These are phyloP conservation scores for Drosophila neonasuta DNA, from an alignment of 2,888 invertebrate genomes.

Conservation along the genomic window DNA sequence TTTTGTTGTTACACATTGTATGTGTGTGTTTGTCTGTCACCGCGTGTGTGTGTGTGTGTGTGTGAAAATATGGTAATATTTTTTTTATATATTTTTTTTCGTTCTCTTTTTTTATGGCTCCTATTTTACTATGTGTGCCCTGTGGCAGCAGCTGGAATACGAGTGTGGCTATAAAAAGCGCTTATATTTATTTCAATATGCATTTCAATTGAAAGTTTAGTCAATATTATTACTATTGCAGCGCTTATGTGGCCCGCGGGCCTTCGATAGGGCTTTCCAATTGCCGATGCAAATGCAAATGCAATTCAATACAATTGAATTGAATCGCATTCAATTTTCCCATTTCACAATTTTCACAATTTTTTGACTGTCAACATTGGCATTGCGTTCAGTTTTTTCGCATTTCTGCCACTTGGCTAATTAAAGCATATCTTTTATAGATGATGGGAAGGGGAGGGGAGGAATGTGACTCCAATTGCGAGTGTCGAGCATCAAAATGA, in stretches of 20 bases:
- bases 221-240: constrained; percentile 45
- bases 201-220: constrained; percentile 43
- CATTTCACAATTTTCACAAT: constrained; percentile 11
- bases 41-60: constrained; percentile 15
- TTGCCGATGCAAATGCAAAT: constrained; percentile 18
- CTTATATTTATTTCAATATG: constrained; percentile 47
- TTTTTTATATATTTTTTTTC: constrained; percentile 4
- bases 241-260: constrained; percentile 10
- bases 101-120: neutral
- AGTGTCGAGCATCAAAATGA: constrained; percentile 37
- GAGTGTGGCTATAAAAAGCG: constrained; percentile 20
- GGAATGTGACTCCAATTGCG: constrained; percentile 31
- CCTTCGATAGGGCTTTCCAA: constrained; percentile 2
- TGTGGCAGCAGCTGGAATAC: constrained; percentile 17
- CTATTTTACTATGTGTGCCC: constrained; percentile 13
- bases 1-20: constrained; percentile 28
- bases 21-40: constrained; percentile 20
- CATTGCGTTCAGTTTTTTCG: constrained; percentile 7
- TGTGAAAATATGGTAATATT: constrained; percentile 54
- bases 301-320: constrained; percentile 25
- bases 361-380: constrained; percentile 22
- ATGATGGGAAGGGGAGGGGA: too few relatives aligned
- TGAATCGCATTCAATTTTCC: constrained; percentile 13
- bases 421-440: constrained; percentile 34
- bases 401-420: constrained; percentile 43